phyloP scores from a whole-genome alignment of 2,888 invertebrate species.

The Clunio marinus region DNA sequence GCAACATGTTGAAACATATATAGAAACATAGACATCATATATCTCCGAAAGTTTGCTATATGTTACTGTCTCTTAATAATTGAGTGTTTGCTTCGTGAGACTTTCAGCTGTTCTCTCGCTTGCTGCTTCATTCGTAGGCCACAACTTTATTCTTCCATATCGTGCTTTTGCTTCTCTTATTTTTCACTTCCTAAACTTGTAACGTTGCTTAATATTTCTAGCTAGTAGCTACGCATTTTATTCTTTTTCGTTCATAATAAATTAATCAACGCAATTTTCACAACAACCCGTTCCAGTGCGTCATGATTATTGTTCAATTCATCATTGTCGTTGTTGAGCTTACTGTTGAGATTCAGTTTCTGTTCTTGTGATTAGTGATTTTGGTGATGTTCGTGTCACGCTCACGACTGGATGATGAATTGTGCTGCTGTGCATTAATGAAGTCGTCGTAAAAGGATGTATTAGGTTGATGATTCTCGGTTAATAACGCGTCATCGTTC shows the following conservation, averaged over 20 bases:
- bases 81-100: too few relatives aligned
- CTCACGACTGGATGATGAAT: neutral
- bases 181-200: too few relatives aligned
- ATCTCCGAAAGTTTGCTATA: too few relatives aligned
- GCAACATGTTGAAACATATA: too few relatives aligned
- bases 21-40: too few relatives aligned
- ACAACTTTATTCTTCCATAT: too few relatives aligned
- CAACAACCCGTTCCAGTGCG: neutral
- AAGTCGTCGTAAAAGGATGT: neutral
- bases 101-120: too few relatives aligned
- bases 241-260: neutral
- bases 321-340: neutral
- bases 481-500: neutral
- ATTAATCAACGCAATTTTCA: slow-evolving; percentile 4
- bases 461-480: neutral
- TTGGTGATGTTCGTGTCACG: neutral
- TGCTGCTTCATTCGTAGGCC: too few relatives aligned
- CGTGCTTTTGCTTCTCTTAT: too few relatives aligned
- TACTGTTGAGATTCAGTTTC: neutral
- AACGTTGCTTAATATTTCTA: too few relatives aligned
- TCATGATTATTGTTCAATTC: slow-evolving; percentile 8
- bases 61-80: too few relatives aligned
- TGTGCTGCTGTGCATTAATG: neutral
- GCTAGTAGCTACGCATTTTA: too few relatives aligned
- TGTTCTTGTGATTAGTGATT: neutral